These are phyloP conservation scores for Amniataba percoides DNA, from an alignment of 2,797 vertebrate genomes.

Conservation along the genomic window DNA sequence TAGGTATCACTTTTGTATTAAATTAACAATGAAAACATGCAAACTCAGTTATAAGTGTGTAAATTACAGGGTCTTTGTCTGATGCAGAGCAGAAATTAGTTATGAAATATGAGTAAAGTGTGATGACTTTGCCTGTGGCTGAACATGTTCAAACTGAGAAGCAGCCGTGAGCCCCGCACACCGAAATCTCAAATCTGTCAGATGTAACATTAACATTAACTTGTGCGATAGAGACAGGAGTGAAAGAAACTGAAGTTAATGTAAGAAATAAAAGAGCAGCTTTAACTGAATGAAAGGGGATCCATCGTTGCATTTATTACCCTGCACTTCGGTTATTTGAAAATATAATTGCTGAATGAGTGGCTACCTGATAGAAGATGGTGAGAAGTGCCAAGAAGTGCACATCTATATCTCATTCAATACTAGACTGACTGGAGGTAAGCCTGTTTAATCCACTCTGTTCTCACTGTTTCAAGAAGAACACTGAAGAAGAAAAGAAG, in stretches of 20 bases:
- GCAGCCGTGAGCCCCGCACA: background rate
- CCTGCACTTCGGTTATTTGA: background rate
- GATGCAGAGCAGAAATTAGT: background rate
- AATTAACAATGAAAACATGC: background rate
- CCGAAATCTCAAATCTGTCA: background rate
- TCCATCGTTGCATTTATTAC: constrained; percentile 4
- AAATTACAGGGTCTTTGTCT: no score
- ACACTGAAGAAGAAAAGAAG: background rate
- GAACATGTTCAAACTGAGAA: background rate
- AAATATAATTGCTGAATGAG: constrained; percentile 21
- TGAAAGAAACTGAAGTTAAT: constrained; percentile 12
- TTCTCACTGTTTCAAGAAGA: background rate
- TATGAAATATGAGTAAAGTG: background rate
- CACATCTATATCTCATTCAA: background rate
- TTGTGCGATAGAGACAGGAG: background rate
- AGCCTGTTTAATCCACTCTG: background rate
- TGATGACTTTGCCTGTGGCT: background rate
- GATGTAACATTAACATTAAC: background rate
- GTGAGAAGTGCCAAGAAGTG: background rate
- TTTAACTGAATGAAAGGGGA: constrained; percentile 17
- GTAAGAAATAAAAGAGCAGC: background rate
- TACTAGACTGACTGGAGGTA: background rate
- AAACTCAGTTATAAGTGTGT: no score
- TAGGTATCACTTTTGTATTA: background rate
- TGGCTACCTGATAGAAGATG: background rate